Percentiles rank a stretch among this genome's conserved stretches.
These are phyloP conservation scores for Solen grandis DNA, from an alignment of 1,140 invertebrate species.

Conservation along the genomic window DNA sequence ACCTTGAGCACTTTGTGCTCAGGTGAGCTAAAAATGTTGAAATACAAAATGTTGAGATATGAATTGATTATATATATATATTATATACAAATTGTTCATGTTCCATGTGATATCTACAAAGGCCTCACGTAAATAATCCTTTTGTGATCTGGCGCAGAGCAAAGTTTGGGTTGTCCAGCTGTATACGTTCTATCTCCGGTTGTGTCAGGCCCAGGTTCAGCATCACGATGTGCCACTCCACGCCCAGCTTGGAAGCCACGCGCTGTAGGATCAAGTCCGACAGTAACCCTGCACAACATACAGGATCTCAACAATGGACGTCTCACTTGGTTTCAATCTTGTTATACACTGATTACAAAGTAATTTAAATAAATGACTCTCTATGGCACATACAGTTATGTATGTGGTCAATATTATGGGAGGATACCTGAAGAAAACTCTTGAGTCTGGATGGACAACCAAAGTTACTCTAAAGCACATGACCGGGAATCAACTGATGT, in stretches of 20 bases:
- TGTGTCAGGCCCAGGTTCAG: constrained; percentile 67
- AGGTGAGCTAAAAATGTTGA: too few relatives aligned
- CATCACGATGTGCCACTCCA: constrained; percentile 67
- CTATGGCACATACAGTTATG: too few relatives aligned
- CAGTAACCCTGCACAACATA: constrained; percentile 58
- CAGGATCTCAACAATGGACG: not conserved
- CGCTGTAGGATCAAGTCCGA: constrained; percentile 69
- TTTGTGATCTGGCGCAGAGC: constrained; percentile 55
- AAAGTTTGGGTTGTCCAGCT: constrained; percentile 64
- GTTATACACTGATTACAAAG: not conserved
- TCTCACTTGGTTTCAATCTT: not conserved
- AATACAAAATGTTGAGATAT: too few relatives aligned
- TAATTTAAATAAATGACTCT: not conserved
- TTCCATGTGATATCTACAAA: too few relatives aligned
- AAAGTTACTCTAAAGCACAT: too few relatives aligned
- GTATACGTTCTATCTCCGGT: constrained; percentile 71
- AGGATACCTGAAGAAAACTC: too few relatives aligned
- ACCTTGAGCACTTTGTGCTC: too few relatives aligned
- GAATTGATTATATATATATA: too few relatives aligned
- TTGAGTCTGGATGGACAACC: too few relatives aligned
- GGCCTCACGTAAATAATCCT: not conserved
- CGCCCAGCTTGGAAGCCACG: constrained; percentile 69
- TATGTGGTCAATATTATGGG: too few relatives aligned
- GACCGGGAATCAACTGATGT: too few relatives aligned
- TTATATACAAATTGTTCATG: too few relatives aligned